Conservation (phyloP, 2,113 vertebrate genomes). For the Bambusicola thoracicus region DNA sequence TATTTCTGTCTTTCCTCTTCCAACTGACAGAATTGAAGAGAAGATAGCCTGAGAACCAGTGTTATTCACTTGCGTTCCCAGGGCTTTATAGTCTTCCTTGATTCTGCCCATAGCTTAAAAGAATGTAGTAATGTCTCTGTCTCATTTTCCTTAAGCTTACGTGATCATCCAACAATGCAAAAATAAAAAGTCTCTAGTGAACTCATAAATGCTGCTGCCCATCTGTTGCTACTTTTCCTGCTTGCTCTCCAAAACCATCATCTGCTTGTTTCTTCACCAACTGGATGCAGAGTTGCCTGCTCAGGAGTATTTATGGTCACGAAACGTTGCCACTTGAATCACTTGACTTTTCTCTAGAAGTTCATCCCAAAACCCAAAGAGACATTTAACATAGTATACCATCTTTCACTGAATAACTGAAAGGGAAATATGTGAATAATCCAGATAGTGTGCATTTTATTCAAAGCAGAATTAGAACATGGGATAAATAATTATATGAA, state of each 20-base stretch:
- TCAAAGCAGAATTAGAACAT: background rate
- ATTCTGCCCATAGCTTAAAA: background rate
- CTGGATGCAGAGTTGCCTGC: background rate
- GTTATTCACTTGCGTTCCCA: too few relatives aligned
- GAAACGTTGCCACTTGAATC: background rate
- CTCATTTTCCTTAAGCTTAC: background rate
- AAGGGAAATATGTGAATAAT: background rate
- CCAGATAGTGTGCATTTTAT: background rate
- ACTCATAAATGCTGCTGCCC: fast-evolving
- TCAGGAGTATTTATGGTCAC: background rate
- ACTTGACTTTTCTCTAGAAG: background rate
- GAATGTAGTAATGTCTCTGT: background rate
- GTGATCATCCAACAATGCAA: fast-evolving
- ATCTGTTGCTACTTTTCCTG: background rate
- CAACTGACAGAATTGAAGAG: too few relatives aligned
- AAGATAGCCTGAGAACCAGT: too few relatives aligned
- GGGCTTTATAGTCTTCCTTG: too few relatives aligned
- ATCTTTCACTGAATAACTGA: background rate
- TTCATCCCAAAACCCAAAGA: background rate
- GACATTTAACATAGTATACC: background rate
- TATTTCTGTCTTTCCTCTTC: too few relatives aligned
- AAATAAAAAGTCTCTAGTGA: background rate
- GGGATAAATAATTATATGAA: background rate
- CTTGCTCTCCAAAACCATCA: background rate
- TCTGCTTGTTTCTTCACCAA: background rate